Evolutionary conservation across 2,888 invertebrate genomes (phyloP).

Genomic region (Tuta absoluta): DNA sequence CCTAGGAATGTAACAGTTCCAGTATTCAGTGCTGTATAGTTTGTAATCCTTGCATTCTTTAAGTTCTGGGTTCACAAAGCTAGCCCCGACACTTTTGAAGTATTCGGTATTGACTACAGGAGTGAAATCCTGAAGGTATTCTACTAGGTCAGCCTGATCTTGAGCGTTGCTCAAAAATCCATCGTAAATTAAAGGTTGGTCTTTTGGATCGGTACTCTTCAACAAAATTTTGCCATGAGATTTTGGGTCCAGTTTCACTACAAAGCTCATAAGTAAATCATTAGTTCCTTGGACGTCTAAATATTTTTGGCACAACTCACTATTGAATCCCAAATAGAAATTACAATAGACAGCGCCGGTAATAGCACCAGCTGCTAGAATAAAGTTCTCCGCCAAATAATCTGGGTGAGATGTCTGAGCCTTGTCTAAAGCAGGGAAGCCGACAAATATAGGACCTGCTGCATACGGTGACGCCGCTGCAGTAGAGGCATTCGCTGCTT

Average conservation of each 20-base stretch:
- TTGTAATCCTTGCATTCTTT: slow-evolving; percentile 39
- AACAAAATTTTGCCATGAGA: slow-evolving; percentile 58
- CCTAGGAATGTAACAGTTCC: slow-evolving; percentile 45
- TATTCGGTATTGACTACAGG: slow-evolving; percentile 43
- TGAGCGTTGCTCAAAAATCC: slow-evolving; percentile 40
- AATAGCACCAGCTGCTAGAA: slow-evolving; percentile 30
- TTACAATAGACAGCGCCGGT: slow-evolving; percentile 28
- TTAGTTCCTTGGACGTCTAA: slow-evolving; percentile 37
- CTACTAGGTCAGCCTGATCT: slow-evolving; percentile 41
- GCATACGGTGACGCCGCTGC: slow-evolving; percentile 35
- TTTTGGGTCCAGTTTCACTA: slow-evolving; percentile 44
- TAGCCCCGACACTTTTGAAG: slow-evolving; percentile 41
- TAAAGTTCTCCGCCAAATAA: slow-evolving; percentile 49
- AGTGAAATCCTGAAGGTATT: slow-evolving; percentile 39
- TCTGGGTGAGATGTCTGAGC: slow-evolving; percentile 52
- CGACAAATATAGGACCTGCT: slow-evolving; percentile 33
- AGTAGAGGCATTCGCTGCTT: slow-evolving; percentile 59
- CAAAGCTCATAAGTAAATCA: slow-evolving; percentile 36
- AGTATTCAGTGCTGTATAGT: slow-evolving; percentile 43
- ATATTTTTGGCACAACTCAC: slow-evolving; percentile 37
- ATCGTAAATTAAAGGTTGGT: slow-evolving; percentile 41
- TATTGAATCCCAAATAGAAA: slow-evolving; percentile 27
- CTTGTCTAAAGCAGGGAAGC: slow-evolving; percentile 58
- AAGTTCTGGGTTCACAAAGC: slow-evolving; percentile 36
- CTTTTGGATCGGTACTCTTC: slow-evolving; percentile 39